Percentiles rank a stretch among this genome's conserved stretches.
Conservation (phyloP, 2,797 vertebrate species). For the Microctenopoma stevenorrisi region DNA sequence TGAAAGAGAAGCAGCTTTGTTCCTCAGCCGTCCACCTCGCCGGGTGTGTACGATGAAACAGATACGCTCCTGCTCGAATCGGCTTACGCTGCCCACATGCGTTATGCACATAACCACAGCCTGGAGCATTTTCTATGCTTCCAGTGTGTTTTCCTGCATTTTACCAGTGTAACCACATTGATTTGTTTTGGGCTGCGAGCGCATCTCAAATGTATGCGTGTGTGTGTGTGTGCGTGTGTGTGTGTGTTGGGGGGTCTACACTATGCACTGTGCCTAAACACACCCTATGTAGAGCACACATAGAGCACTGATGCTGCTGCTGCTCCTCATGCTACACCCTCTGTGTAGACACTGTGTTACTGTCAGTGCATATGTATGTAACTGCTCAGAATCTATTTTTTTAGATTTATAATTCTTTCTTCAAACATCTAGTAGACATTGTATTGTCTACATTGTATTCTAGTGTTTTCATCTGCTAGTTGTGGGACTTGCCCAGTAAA, state of each 20-base stretch:
- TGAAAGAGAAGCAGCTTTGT: too few relatives aligned
- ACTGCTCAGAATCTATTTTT: slow-evolving; percentile 25
- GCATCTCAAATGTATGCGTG: too few relatives aligned
- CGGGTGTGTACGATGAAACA: neutral
- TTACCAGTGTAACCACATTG: neutral
- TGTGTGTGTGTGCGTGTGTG: too few relatives aligned
- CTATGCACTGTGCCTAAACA: too few relatives aligned
- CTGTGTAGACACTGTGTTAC: too few relatives aligned
- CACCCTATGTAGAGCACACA: too few relatives aligned
- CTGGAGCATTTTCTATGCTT: neutral
- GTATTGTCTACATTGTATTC: neutral
- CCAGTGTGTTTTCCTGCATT: neutral
- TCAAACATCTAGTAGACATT: neutral
- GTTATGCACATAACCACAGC: neutral
- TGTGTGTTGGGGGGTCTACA: too few relatives aligned
- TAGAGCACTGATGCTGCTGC: too few relatives aligned
- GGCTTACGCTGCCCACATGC: neutral
- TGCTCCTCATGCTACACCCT: too few relatives aligned
- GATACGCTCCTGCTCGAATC: neutral
- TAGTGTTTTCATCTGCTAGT: neutral
- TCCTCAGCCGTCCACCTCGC: too few relatives aligned
- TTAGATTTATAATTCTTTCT: neutral
- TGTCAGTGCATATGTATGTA: slow-evolving; percentile 16
- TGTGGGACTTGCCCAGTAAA: neutral
- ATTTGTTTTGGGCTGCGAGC: neutral